Conservation (phyloP, 1,140 invertebrate genomes). For the Lysiphlebus fabarum region DNA sequence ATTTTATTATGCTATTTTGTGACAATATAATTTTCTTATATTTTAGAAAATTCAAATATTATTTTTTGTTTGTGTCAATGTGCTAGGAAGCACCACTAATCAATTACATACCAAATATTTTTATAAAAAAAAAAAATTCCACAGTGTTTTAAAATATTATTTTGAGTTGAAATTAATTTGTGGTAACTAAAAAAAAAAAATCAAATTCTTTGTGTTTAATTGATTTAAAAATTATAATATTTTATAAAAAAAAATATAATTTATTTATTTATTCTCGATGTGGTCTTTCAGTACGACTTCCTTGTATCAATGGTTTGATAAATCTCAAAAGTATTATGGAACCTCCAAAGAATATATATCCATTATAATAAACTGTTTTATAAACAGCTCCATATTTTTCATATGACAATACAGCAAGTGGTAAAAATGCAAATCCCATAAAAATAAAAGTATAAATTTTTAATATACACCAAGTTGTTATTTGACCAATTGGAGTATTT, state of each 20-base stretch:
- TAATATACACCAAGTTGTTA: conserved; percentile 59
- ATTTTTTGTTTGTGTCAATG: too few relatives aligned
- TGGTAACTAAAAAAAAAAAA: too few relatives aligned
- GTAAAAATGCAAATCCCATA: conserved; percentile 80
- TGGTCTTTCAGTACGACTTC: conserved; percentile 22
- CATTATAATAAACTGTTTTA: conserved; percentile 62
- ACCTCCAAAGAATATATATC: conserved; percentile 60
- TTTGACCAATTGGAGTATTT: conserved; percentile 30
- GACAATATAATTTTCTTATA: too few relatives aligned
- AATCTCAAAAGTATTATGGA: conserved; percentile 59
- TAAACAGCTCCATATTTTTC: conserved; percentile 64
- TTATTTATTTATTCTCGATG: conserved; percentile 20
- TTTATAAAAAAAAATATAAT: neutral
- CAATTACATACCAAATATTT: too few relatives aligned
- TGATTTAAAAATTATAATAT: neutral
- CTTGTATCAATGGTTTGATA: conserved; percentile 42
- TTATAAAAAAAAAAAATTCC: too few relatives aligned
- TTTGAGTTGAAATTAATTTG: too few relatives aligned
- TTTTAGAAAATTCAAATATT: too few relatives aligned
- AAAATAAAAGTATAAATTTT: conserved; percentile 77
- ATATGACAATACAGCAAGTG: conserved; percentile 75
- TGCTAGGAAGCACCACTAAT: too few relatives aligned
- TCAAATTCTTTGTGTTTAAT: too few relatives aligned
- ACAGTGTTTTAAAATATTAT: too few relatives aligned
- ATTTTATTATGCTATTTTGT: conserved; percentile 9